A percentile compares a stretch with the other conserved stretches of the same genome.
Evolutionary conservation across 1,140 invertebrate genomes (phyloP).

Genomic region (Mizuhopecten yessoensis): DNA sequence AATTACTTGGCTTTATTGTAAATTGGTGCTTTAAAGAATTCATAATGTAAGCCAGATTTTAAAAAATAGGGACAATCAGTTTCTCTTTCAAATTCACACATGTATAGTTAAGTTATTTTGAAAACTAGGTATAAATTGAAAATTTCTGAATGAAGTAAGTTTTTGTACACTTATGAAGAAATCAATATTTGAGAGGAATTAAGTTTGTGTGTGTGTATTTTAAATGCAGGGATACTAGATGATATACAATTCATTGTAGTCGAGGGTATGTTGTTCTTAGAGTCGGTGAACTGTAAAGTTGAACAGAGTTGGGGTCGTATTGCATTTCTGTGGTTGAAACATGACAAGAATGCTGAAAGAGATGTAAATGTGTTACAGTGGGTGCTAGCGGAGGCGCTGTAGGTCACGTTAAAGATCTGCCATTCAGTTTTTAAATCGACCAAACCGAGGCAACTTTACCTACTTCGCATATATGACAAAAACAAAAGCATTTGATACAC

Average conservation of each 20-base stretch:
- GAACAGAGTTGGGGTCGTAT: neutral
- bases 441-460: too few relatives aligned
- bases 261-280: neutral
- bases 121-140: neutral
- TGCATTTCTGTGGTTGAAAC: slow-evolving; percentile 23
- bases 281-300: neutral
- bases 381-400: too few relatives aligned
- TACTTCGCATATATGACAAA: too few relatives aligned
- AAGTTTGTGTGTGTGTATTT: neutral
- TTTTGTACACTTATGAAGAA: neutral
- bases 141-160: neutral
- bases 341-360: neutral
- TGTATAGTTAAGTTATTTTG: neutral
- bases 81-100: neutral
- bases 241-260: neutral
- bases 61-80: too few relatives aligned
- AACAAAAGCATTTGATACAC: too few relatives aligned
- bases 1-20: neutral
- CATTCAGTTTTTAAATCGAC: too few relatives aligned
- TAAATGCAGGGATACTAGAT: neutral
- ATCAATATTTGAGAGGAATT: neutral
- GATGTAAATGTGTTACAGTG: neutral
- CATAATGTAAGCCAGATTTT: neutral
- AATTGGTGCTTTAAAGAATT: too few relatives aligned
- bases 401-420: too few relatives aligned